Conservation (phyloP, 2,113 vertebrate species). For the Oncorhynchus gorbuscha region DNA sequence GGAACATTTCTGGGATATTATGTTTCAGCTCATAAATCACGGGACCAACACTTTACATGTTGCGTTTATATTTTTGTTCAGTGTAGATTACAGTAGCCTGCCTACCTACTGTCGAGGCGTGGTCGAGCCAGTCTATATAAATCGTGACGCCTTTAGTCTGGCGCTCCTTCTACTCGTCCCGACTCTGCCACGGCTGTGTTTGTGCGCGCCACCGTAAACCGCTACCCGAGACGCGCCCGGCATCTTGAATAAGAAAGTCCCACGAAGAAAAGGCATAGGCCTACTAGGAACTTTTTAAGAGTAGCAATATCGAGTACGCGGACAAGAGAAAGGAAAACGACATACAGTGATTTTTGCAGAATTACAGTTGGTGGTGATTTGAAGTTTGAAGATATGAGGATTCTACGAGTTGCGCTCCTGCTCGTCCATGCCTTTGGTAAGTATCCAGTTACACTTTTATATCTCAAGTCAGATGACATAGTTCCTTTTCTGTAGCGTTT, state of each 20-base stretch:
- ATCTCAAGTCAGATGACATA: neutral
- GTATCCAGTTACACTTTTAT: conserved; percentile 31
- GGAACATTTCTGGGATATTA: too few relatives aligned
- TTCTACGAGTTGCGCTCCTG: conserved; percentile 54
- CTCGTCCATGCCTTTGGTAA: conserved; percentile 70
- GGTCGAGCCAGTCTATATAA: conserved; percentile 44
- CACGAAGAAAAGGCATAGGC: conserved; percentile 22
- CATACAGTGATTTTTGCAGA: conserved; percentile 30
- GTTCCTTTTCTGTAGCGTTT: neutral
- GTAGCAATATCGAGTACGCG: neutral
- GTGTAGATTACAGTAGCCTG: neutral
- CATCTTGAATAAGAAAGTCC: neutral
- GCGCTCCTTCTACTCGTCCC: conserved; percentile 23
- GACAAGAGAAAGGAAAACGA: conserved; percentile 30
- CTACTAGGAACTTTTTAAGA: neutral
- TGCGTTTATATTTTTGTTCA: too few relatives aligned
- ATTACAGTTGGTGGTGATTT: neutral
- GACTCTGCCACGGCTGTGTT: neutral
- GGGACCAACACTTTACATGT: too few relatives aligned
- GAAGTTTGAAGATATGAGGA: conserved; percentile 66
- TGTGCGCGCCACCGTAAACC: too few relatives aligned
- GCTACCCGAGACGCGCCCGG: neutral
- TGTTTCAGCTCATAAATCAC: too few relatives aligned
- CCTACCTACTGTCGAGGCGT: conserved; percentile 30
- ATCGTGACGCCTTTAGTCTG: conserved; percentile 13